These are phyloP conservation scores for Lasioglossum leucozonium DNA, from an alignment of 2,888 invertebrate genomes.

Conservation along the genomic window DNA sequence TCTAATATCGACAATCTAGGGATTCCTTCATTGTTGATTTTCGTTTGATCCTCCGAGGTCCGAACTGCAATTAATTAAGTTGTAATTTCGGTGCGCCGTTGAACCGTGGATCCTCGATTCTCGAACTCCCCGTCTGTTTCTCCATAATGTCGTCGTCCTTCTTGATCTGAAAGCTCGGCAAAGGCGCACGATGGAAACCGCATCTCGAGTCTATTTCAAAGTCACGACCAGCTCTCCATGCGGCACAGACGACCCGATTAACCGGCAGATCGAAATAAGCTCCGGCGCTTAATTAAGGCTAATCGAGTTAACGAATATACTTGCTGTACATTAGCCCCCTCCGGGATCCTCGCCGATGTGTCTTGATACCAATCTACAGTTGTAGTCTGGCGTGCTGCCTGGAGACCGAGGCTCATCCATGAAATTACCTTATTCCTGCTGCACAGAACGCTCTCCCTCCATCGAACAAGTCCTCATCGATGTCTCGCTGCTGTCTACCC, in stretches of 20 bases:
- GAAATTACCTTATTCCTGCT: constrained; percentile 46
- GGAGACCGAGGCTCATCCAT: constrained; percentile 48
- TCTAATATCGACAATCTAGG: not conserved
- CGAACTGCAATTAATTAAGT: constrained; percentile 49
- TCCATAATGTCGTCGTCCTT: constrained; percentile 7
- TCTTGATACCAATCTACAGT: constrained; percentile 65
- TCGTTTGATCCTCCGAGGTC: not conserved
- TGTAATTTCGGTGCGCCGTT: constrained; percentile 27
- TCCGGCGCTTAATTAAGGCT: constrained; percentile 68
- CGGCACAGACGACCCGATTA: constrained; percentile 64
- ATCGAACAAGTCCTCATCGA: constrained; percentile 24
- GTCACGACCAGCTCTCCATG: constrained; percentile 48
- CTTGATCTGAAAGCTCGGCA: constrained; percentile 18
- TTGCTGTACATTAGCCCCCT: constrained; percentile 51
- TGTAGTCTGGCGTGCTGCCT: constrained; percentile 53
- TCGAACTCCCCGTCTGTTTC: constrained; percentile 27
- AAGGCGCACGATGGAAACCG: constrained; percentile 50
- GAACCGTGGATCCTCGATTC: constrained; percentile 9
- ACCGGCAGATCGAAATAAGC: constrained; percentile 70
- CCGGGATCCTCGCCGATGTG: constrained; percentile 49
- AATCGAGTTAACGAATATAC: constrained; percentile 72
- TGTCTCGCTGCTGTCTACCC: constrained; percentile 18
- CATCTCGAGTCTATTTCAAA: constrained; percentile 60
- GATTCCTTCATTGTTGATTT: not conserved
- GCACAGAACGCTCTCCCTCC: not conserved